Evolutionary conservation across 2,888 invertebrate species (phyloP).

Genomic region (Andrena minutula): DNA sequence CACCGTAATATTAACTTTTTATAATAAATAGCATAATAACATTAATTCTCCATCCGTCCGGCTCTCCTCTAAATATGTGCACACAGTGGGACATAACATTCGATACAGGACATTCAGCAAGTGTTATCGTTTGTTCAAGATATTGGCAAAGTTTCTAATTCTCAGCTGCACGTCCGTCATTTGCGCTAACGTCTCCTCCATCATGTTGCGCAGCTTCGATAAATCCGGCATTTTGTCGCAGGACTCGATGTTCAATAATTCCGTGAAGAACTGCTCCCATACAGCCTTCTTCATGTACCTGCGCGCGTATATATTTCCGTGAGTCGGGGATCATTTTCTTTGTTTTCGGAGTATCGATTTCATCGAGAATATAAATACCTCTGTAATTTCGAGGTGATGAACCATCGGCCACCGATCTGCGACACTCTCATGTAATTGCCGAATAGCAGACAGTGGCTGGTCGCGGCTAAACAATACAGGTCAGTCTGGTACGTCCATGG

Average conservation of each 20-base stretch:
- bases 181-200: constrained; percentile 81
- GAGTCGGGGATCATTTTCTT: background rate
- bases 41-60: constrained; percentile 72
- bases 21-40: constrained; percentile 82
- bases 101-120: constrained; percentile 70
- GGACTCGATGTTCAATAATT: constrained; percentile 92
- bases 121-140: constrained; percentile 84
- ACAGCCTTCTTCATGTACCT: constrained; percentile 89
- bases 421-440: constrained; percentile 95
- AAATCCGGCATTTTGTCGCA: constrained; percentile 92
- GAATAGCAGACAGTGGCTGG: constrained; percentile 94
- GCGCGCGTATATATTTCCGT: background rate
- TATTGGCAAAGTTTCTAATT: constrained; percentile 81
- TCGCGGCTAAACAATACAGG: constrained; percentile 94
- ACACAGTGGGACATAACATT: constrained; percentile 70
- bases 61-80: constrained; percentile 76
- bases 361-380: constrained; percentile 85
- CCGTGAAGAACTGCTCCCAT: constrained; percentile 93
- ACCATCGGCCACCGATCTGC: constrained; percentile 88
- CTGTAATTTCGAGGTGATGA: constrained; percentile 90
- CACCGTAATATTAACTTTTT: constrained; percentile 72
- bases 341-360: background rate
- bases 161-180: constrained; percentile 76
- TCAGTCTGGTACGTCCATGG: constrained; percentile 98
- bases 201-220: constrained; percentile 85